Evolutionary conservation across 2,888 invertebrate species (phyloP).

Genomic region (Drosophila neonasuta): DNA sequence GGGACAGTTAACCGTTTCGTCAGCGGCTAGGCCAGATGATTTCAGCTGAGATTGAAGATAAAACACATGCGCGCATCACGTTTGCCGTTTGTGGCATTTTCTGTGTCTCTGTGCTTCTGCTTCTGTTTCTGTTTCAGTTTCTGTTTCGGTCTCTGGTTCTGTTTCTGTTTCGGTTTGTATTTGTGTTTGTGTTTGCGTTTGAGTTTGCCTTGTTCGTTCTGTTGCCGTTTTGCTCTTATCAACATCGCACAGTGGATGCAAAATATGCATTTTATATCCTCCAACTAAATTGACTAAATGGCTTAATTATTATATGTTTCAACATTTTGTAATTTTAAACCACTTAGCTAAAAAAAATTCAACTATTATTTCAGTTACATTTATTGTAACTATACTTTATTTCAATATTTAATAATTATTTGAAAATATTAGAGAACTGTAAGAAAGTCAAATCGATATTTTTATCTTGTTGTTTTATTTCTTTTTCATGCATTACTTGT

Average conservation of each 20-base stretch:
- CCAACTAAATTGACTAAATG: neutral
- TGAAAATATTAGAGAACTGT: no score
- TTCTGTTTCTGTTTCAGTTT: constrained; percentile 42
- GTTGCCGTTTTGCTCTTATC: constrained; percentile 45
- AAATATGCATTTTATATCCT: neutral
- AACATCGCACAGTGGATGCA: constrained; percentile 15
- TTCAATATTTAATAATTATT: no score
- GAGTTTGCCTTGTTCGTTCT: constrained; percentile 51
- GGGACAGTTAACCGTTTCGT: constrained; percentile 26
- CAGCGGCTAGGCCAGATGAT: constrained; percentile 61
- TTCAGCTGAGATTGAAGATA: constrained; percentile 76
- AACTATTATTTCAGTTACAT: no score
- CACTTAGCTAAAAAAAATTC: no score
- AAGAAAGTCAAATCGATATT: no score
- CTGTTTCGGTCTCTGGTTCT: constrained; percentile 32
- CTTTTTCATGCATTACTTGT: no score
- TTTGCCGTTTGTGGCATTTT: constrained; percentile 65
- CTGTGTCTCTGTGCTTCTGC: constrained; percentile 42
- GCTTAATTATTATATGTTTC: neutral
- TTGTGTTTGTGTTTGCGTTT: constrained; percentile 58
- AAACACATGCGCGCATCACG: constrained; percentile 76
- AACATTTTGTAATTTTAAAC: no score
- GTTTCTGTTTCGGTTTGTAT: constrained; percentile 40
- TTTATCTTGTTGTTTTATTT: no score
- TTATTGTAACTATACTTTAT: no score